Evolutionary conservation across 2,888 invertebrate species (phyloP).

Genomic region (Mythimna albipuncta): DNA sequence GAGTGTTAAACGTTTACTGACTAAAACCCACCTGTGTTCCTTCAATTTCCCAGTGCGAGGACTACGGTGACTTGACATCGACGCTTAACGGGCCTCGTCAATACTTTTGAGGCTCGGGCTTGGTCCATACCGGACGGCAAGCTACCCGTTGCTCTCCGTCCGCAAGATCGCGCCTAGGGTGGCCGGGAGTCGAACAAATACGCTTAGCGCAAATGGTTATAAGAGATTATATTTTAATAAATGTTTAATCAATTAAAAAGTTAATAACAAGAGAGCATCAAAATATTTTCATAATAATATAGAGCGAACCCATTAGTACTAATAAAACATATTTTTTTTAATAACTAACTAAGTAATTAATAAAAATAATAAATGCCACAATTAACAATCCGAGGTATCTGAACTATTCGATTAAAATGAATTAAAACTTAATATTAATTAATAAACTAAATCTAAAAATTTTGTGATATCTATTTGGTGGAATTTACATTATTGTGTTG

Average conservation of each 20-base stretch:
- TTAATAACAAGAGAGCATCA: conserved; percentile 29
- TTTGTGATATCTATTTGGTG: conserved; percentile 25
- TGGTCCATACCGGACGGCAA: too few relatives aligned
- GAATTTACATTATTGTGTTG: neutral
- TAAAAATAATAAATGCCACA: conserved; percentile 45
- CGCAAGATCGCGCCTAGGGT: too few relatives aligned
- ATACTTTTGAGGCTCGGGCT: too few relatives aligned
- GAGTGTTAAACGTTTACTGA: too few relatives aligned
- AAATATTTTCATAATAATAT: neutral
- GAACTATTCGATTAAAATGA: conserved; percentile 32
- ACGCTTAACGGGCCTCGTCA: too few relatives aligned
- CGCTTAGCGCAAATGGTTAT: too few relatives aligned
- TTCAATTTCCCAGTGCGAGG: too few relatives aligned
- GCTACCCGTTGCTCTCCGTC: too few relatives aligned
- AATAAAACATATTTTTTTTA: neutral
- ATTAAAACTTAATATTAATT: conserved; percentile 30
- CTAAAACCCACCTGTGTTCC: too few relatives aligned
- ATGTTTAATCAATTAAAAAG: neutral
- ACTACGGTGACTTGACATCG: too few relatives aligned
- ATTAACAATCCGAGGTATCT: conserved; percentile 49
- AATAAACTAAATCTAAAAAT: neutral
- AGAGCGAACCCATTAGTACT: neutral
- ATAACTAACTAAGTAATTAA: conserved; percentile 7
- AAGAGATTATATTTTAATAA: neutral
- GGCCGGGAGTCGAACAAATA: too few relatives aligned